These are phyloP conservation scores for Redunca redunca DNA, from an alignment of 2,113 vertebrate species.

Conservation along the genomic window DNA sequence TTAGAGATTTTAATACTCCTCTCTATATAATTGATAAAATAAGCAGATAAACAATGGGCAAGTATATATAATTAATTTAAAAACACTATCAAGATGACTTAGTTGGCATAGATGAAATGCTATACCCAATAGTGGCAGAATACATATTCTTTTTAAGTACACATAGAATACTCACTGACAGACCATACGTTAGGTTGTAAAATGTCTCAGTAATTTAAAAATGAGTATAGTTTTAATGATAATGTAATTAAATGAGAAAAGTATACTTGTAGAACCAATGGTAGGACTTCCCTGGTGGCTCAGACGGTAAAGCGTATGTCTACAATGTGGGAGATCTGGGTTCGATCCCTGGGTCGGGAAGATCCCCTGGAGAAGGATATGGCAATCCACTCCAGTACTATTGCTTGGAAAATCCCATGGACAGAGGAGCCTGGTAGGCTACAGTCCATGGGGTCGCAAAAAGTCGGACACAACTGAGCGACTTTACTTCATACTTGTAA, in stretches of 20 bases:
- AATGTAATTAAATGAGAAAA: constrained; percentile 9
- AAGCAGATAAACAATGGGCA: background rate
- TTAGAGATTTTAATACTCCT: background rate
- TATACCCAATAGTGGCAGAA: background rate
- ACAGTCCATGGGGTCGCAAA: no score
- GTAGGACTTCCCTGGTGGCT: no score
- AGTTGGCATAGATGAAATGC: background rate
- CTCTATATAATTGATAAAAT: background rate
- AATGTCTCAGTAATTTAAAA: background rate
- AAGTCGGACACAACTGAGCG: no score
- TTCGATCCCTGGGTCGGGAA: no score
- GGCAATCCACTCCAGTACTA: no score
- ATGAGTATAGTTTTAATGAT: background rate
- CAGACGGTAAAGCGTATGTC: no score
- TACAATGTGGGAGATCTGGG: no score
- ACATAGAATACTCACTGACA: background rate
- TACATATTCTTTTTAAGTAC: background rate
- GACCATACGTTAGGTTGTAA: background rate
- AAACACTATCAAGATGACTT: background rate
- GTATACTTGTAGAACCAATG: background rate
- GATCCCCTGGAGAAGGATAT: no score
- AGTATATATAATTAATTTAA: background rate
- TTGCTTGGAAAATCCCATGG: no score
- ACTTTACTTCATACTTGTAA: background rate
- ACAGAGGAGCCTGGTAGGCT: no score